These are phyloP conservation scores for Strigamia transsilvanica DNA, from an alignment of 2,888 invertebrate species.

Conservation along the genomic window DNA sequence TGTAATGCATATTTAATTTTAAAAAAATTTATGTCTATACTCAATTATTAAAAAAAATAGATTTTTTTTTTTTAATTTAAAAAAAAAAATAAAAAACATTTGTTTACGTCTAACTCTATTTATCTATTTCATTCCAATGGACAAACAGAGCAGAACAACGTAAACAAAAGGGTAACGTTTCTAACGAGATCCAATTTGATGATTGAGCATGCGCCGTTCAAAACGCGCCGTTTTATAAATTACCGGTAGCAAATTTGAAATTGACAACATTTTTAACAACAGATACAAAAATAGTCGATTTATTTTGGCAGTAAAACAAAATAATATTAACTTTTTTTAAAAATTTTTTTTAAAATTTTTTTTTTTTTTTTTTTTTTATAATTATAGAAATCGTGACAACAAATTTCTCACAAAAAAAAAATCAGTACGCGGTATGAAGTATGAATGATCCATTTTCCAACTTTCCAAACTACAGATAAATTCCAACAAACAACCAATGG, in stretches of 20 bases:
- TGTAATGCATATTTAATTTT: neutral
- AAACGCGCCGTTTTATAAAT: neutral
- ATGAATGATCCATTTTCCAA: neutral
- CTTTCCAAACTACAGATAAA: neutral
- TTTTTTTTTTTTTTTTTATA: no score
- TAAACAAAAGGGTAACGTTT: slow-evolving; percentile 44
- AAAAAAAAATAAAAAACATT: neutral
- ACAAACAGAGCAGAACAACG: slow-evolving; percentile 47
- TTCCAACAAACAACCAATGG: slow-evolving; percentile 4
- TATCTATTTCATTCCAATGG: slow-evolving; percentile 40
- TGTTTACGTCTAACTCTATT: slow-evolving; percentile 32
- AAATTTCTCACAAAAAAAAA: no score
- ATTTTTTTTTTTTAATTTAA: no score
- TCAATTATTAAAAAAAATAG: neutral
- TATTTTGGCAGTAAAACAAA: slow-evolving; percentile 3
- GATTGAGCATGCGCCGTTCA: slow-evolving; percentile 24
- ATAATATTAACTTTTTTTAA: neutral
- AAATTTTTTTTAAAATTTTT: neutral
- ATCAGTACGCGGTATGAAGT: no score
- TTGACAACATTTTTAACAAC: slow-evolving; percentile 15
- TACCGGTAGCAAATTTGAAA: slow-evolving; percentile 26
- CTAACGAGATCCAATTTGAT: slow-evolving; percentile 33
- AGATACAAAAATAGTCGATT: slow-evolving; percentile 11
- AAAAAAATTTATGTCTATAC: neutral
- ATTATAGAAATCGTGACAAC: no score